Conservation (phyloP, 2,888 invertebrate genomes). For the Corythucha ciliata region DNA sequence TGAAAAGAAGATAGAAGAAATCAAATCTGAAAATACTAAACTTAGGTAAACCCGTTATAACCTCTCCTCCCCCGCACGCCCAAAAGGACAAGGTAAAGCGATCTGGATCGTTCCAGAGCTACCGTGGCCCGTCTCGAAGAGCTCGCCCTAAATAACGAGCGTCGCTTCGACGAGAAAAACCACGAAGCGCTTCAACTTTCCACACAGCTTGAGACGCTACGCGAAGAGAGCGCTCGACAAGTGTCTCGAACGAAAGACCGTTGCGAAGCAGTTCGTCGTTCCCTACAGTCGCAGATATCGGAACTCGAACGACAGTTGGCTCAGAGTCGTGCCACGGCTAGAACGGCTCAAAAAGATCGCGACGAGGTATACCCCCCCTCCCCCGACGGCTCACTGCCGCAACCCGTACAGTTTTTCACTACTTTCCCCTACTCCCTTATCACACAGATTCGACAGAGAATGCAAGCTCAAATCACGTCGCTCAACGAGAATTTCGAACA, state of each 20-base stretch:
- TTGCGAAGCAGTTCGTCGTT: constrained; percentile 52
- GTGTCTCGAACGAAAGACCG: constrained; percentile 56
- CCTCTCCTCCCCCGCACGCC: too few relatives aligned
- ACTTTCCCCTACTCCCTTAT: background rate
- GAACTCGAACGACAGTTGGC: constrained; percentile 60
- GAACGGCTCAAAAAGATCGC: constrained; percentile 56
- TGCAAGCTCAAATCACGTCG: constrained; percentile 57
- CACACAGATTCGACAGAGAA: constrained; percentile 57
- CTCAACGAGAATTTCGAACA: constrained; percentile 59
- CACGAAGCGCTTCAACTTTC: constrained; percentile 58
- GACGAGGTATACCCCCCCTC: constrained; percentile 46
- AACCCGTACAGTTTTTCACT: background rate
- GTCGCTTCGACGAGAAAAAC: constrained; percentile 55
- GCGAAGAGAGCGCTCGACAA: constrained; percentile 60
- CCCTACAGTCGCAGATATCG: constrained; percentile 56
- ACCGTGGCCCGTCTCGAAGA: constrained; percentile 45
- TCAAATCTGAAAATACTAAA: constrained; percentile 40
- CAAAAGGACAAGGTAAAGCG: constrained; percentile 34
- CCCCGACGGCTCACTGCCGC: background rate
- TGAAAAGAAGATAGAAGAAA: constrained; percentile 36
- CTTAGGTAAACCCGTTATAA: constrained; percentile 33
- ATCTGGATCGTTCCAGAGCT: constrained; percentile 34
- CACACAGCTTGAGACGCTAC: constrained; percentile 54
- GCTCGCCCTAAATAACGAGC: constrained; percentile 49
- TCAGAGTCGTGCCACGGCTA: constrained; percentile 53